phyloP scores from a whole-genome alignment of 1,140 invertebrate species.

The Conopomorpha cramerella region DNA sequence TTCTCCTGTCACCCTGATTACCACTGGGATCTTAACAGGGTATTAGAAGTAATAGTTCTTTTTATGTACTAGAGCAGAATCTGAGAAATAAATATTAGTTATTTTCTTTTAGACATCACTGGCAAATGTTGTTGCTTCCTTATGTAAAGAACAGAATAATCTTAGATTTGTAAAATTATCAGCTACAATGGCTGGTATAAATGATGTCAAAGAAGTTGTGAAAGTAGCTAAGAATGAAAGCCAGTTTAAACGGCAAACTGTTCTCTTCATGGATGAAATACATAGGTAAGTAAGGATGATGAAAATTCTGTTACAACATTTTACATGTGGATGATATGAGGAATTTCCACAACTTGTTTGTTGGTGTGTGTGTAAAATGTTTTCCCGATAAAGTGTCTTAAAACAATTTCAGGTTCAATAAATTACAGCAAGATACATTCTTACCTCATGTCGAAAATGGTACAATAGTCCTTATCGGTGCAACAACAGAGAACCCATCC shows the following conservation, averaged over 20 bases:
- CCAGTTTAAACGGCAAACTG: conserved; percentile 72
- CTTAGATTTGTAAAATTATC: conserved; percentile 75
- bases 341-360: too few relatives aligned
- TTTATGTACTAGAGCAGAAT: too few relatives aligned
- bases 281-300: conserved; percentile 56
- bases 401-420: conserved; percentile 77
- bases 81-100: too few relatives aligned
- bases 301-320: too few relatives aligned
- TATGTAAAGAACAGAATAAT: conserved; percentile 65
- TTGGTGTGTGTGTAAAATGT: too few relatives aligned
- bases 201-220: conserved; percentile 77
- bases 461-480: conserved; percentile 79
- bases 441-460: conserved; percentile 81
- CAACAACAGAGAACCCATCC: conserved; percentile 89
- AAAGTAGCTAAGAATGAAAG: conserved; percentile 75
- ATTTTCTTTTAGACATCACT: conserved; percentile 71
- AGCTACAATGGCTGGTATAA: conserved; percentile 76
- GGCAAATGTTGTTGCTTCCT: conserved; percentile 74
- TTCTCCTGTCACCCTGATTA: too few relatives aligned
- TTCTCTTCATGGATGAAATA: conserved; percentile 89
- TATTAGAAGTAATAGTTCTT: too few relatives aligned
- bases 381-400: too few relatives aligned
- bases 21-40: too few relatives aligned
- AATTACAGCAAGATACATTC: conserved; percentile 81
- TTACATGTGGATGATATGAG: too few relatives aligned